phyloP scores from a whole-genome alignment of 2,113 vertebrate species.

The Cromileptes altivelis region DNA sequence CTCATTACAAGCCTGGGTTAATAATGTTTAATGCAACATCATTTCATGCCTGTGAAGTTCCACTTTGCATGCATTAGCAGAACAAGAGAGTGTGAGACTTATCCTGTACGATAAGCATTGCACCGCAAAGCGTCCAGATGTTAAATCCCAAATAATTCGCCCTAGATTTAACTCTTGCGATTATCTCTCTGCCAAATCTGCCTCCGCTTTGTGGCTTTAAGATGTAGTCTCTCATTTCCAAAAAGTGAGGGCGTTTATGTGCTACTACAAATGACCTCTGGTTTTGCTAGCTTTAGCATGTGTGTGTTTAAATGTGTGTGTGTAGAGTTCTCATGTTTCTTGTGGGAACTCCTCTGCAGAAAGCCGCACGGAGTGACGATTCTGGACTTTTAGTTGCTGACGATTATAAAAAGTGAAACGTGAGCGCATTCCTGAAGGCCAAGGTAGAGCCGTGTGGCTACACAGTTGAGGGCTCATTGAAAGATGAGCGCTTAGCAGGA shows the following conservation, averaged over 20 bases:
- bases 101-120: constrained; percentile 48
- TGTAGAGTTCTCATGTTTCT: constrained; percentile 68
- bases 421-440: constrained; percentile 80
- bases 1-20: neutral
- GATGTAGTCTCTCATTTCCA: constrained; percentile 69
- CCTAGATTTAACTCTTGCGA: constrained; percentile 73
- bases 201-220: constrained; percentile 64
- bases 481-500: constrained; percentile 69
- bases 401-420: constrained; percentile 83
- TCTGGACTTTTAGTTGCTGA: constrained; percentile 68
- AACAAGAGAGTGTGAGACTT: constrained; percentile 60
- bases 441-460: constrained; percentile 58
- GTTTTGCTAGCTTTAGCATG: constrained; percentile 62
- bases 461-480: constrained; percentile 80
- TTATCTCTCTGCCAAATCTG: constrained; percentile 77
- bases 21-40: constrained; percentile 59
- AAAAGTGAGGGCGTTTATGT: constrained; percentile 61
- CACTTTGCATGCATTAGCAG: constrained; percentile 64
- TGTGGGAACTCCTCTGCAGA: constrained; percentile 70
- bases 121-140: constrained; percentile 73
- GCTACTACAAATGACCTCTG: constrained; percentile 62
- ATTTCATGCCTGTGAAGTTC: constrained; percentile 45
- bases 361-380: constrained; percentile 56
- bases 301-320: constrained; percentile 38
- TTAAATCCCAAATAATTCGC: constrained; percentile 79